phyloP scores from a whole-genome alignment of 2,113 vertebrate genomes.

The Pterocles burchelli region DNA sequence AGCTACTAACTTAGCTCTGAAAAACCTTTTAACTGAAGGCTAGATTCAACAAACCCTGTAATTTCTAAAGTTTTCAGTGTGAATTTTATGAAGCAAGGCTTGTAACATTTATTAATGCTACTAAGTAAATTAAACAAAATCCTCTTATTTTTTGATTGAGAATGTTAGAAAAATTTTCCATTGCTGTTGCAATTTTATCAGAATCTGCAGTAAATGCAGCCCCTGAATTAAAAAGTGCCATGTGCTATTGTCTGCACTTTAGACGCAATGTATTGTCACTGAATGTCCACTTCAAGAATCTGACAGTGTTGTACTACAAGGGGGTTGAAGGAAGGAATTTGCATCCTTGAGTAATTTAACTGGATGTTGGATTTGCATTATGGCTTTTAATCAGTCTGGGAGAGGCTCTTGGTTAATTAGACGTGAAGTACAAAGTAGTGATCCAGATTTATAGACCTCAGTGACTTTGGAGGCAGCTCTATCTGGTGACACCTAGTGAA shows the following conservation, averaged over 20 bases:
- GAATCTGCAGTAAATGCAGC: not conserved
- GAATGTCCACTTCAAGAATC: not conserved
- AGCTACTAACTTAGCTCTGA: not conserved
- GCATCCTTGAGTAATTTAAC: not conserved
- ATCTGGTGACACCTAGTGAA: not conserved
- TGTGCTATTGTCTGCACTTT: not conserved
- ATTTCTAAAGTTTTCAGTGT: not conserved
- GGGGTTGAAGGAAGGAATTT: not conserved
- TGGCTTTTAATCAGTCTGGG: not conserved
- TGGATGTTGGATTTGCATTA: not conserved
- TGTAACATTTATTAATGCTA: not conserved
- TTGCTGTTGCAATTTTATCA: not conserved
- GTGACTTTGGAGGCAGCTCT: not conserved
- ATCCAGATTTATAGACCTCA: not conserved
- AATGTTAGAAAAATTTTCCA: not conserved
- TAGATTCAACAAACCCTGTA: not conserved
- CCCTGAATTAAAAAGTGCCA: not conserved
- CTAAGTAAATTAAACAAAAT: not conserved
- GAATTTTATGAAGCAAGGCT: not conserved
- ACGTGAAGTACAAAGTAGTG: not conserved
- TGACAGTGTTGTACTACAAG: not conserved
- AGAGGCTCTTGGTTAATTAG: not conserved
- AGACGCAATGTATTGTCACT: not conserved
- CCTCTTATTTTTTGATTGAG: not conserved
- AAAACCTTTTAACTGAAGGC: not conserved